Evolutionary conservation across 2,888 invertebrate genomes (phyloP).

Genomic region (Pocota personata): DNA sequence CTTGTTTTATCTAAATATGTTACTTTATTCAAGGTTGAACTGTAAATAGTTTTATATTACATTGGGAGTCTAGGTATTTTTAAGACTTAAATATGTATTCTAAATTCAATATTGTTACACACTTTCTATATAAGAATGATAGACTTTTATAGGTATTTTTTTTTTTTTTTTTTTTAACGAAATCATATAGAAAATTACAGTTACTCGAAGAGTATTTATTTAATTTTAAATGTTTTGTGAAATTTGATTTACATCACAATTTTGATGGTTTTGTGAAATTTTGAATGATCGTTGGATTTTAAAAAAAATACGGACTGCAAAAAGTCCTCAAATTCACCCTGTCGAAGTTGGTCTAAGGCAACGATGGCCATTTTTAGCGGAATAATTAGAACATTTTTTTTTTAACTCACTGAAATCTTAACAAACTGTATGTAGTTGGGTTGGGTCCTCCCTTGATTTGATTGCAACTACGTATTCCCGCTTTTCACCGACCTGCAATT

Average conservation of each 20-base stretch:
- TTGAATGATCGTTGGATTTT: conserved; percentile 11
- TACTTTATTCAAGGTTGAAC: conserved; percentile 17
- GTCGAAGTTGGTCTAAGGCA: too few species aligned
- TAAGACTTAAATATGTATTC: conserved; percentile 23
- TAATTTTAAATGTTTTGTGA: neutral
- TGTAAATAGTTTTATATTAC: conserved; percentile 36
- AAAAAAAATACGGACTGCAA: too few species aligned
- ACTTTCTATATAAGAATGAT: neutral
- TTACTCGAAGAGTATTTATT: neutral
- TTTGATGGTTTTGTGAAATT: conserved; percentile 46
- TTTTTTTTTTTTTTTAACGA: neutral
- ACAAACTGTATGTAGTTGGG: too few species aligned
- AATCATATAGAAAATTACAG: neutral
- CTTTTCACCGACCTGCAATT: too few species aligned
- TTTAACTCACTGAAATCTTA: too few species aligned
- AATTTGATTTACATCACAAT: neutral
- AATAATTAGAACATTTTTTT: too few species aligned
- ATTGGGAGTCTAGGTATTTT: neutral
- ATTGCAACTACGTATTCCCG: too few species aligned
- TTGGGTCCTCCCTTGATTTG: too few species aligned
- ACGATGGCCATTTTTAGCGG: too few species aligned
- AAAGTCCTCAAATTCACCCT: too few species aligned
- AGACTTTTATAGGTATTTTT: neutral
- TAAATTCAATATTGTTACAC: neutral
- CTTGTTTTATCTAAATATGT: conserved; percentile 17